Base-by-base conservation (phyloP, 2,888 invertebrate genomes). In the Sesamia inferens region DNA sequence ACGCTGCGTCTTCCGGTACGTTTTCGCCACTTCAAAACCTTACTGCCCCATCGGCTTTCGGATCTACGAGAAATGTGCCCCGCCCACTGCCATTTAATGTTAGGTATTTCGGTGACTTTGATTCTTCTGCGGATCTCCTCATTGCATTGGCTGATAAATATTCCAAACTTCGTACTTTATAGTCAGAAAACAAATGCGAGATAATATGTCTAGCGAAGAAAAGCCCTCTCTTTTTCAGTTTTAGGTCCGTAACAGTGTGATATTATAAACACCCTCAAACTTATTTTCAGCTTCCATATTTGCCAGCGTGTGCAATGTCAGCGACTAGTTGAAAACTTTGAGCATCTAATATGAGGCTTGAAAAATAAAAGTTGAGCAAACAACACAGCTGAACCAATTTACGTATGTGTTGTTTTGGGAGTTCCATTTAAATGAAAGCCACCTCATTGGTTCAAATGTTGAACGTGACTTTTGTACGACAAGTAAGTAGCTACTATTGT, bases 311-410 rank as follows among this genome's bases (percentile, higher is more conserved):
- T 82, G 67, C 61, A 68, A 65, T 70, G 85, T 71, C 79, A 82
- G 72, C 48, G 48, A 82, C 68, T 84, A 73, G 75, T 85, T 82
- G 71, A 74, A 76, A 87, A 85, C 73, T 87, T 85, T 68, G 64
- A 58, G 19, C 82, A 77, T 85, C 79, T 87, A 85, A 87, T 77
- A 72, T 77, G 62, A 64, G 61, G 87, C 74, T 65, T 67, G 68
- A 78, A 70, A 87, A 72, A 87, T 76, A 79, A 82, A 87, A 85
- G 79, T 85, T 84, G 47, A 51, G 51, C 7, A 31, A 73, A 77
- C 75, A 55, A 77, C 67, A 73, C 70, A 78, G 78, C 71, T 77
- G 74, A 79, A 82, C 74, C 65, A 74, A 74, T 86, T 78, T 78
- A 57, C 61, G 54, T 75, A 67, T 84, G 71, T 74, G 75, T 83